Base-by-base conservation (phyloP, 2,888 invertebrate species). In the Pseudoips prasinana region DNA sequence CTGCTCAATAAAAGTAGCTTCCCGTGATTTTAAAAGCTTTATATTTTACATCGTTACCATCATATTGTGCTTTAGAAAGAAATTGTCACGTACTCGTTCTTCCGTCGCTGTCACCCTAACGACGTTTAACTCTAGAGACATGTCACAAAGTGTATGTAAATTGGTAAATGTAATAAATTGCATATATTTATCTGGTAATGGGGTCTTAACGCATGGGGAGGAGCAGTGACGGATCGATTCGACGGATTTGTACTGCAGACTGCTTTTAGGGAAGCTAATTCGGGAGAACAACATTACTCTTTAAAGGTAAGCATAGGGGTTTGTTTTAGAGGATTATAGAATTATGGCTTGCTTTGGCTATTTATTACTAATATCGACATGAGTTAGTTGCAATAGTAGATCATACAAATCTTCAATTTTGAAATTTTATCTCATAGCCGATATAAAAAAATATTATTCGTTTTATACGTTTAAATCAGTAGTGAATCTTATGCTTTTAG, bases 91-190 rank as follows among this genome's bases (percentile, higher is more conserved):
- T 56, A 32, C 38, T 39, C 42, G 44, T 48, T 50, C 46, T 53
- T 55, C 59, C 58, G 46, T 65, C 59, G 59, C 54, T 63, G 35
- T 32, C 49, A 47, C 47, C 49, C 47, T 72, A 76, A 76, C 66
- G 66, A 69, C 71, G 67, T 74, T 81, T 78, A 78, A 75, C 77
- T 73, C 58, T 52, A 64, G 65, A 70, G 67, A 77, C 78, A 76
- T 76, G 78, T 76, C 65, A 58, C 67, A 71, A 73, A 82, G 76
- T 83, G 65, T 86, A 88, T 88, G 87, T 85, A 86, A 86, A 88
- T 87, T 83, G 81, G 78, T 84, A 76, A 85, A 86, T 81, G 79
- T 86, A 80, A 87, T 86, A 86, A 86, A 85, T 86, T 85, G 84
- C 83, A 81, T 80, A 77, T 81, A 83, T 85, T 86, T 84, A 81